Percentiles rank a stretch among this genome's conserved stretches.
phyloP scores from a whole-genome alignment of 2,113 vertebrate species.

The Rhagologus leucostigma region DNA sequence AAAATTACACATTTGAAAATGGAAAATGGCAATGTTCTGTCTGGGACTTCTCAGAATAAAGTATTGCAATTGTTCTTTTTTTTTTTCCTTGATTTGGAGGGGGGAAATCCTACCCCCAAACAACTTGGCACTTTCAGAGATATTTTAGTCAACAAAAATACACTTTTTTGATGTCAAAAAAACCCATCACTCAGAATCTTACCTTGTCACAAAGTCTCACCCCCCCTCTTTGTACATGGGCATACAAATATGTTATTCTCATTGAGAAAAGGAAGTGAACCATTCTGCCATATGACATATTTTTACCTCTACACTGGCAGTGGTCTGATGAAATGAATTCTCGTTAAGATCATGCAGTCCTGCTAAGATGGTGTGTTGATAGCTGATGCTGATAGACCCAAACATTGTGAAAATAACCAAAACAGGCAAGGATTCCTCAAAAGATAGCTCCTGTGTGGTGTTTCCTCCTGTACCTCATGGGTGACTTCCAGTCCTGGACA shows the following conservation, averaged over 20 bases:
- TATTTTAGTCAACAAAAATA: neutral
- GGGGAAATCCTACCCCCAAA: neutral
- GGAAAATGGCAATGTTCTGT: neutral
- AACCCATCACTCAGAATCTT: rapidly evolving
- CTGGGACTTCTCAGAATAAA: neutral
- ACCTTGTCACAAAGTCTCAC: neutral
- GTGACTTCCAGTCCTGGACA: neutral
- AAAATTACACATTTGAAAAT: neutral
- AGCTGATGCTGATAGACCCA: neutral
- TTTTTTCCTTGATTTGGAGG: neutral
- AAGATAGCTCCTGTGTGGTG: neutral
- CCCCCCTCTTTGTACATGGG: neutral
- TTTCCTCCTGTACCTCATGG: neutral
- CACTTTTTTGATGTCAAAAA: neutral
- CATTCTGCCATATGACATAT: neutral
- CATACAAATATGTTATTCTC: neutral
- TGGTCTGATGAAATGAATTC: neutral
- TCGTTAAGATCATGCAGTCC: rapidly evolving
- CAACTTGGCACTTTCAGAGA: neutral
- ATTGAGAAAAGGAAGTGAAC: neutral
- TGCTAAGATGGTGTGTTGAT: neutral
- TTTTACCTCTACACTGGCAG: neutral
- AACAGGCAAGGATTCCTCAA: neutral
- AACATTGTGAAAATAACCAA: neutral
- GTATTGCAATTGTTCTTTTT: neutral